phyloP scores from a whole-genome alignment of 23 tunicate genomes.

The Phallusia fumigata region DNA sequence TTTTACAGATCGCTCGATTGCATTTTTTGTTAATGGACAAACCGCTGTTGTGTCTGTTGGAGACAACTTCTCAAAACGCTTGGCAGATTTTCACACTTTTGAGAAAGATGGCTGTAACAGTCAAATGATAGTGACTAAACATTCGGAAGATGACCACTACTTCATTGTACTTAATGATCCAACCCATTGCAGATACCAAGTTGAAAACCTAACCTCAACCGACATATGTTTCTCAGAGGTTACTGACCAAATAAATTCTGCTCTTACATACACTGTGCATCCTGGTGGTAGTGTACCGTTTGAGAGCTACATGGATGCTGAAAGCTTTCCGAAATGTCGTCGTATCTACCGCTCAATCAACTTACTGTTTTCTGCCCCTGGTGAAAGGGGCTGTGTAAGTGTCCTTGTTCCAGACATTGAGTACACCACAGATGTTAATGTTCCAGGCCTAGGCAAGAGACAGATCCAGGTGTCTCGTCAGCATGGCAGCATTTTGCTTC shows the following conservation, averaged over 20 bases:
- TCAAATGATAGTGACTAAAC: constrained; percentile 38
- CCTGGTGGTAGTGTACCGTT: constrained; percentile 13
- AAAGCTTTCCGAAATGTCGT: constrained; percentile 45
- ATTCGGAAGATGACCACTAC: constrained; percentile 18
- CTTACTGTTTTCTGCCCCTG: constrained; percentile 20
- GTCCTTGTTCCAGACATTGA: constrained; percentile 17
- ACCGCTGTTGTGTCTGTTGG: constrained; percentile 32
- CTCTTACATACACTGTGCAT: neutral
- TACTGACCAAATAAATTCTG: neutral
- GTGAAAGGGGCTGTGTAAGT: constrained; percentile 21
- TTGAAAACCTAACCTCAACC: constrained; percentile 30
- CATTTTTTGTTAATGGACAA: neutral
- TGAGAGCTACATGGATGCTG: constrained; percentile 55
- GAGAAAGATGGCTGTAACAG: neutral
- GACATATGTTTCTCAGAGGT: constrained; percentile 22
- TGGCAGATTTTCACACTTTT: constrained; percentile 18
- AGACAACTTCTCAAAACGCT: constrained; percentile 24
- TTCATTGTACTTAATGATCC: constrained; percentile 47
- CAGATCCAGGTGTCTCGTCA: neutral
- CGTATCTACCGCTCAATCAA: constrained; percentile 27
- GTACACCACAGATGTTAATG: constrained; percentile 19
- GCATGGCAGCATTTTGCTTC: neutral
- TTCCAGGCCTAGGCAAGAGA: neutral
- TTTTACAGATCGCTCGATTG: constrained; percentile 23
- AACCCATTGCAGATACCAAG: constrained; percentile 12